Evolutionary conservation across 2,797 vertebrate species (phyloP).

Genomic region (Phaenicophaeus curvirostris): DNA sequence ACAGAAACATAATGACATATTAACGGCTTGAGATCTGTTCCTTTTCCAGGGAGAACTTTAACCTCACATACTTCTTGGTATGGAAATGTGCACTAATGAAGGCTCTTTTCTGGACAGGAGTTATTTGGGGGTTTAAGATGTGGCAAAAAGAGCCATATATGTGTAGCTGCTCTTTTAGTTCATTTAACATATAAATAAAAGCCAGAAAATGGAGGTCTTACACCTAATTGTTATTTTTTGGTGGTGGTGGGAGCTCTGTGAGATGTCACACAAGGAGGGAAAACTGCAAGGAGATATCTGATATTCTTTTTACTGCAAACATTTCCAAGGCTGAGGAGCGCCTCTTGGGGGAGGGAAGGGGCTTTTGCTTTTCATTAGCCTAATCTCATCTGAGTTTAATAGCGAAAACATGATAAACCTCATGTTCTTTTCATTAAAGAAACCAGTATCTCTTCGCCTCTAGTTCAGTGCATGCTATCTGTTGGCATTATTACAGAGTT

Average conservation of each 20-base stretch:
- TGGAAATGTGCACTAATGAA: conserved; percentile 30
- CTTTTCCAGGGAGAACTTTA: conserved; percentile 63
- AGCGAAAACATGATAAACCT: conserved; percentile 29
- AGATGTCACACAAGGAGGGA: neutral
- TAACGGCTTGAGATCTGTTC: conserved; percentile 63
- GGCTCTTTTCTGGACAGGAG: neutral
- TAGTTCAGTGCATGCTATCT: neutral
- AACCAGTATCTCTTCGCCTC: neutral
- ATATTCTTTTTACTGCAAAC: neutral
- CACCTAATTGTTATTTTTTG: neutral
- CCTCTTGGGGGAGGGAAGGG: neutral
- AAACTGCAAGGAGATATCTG: neutral
- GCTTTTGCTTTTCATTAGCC: conserved; percentile 40
- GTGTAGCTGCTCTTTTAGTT: neutral
- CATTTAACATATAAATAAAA: neutral
- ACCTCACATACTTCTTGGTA: conserved; percentile 22
- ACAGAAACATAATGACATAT: conserved; percentile 55
- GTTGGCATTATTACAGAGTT: conserved; percentile 28
- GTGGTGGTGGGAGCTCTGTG: rapidly evolving
- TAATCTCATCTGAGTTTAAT: conserved; percentile 24
- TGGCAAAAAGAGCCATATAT: neutral
- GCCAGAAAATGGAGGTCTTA: neutral
- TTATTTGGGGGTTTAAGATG: neutral
- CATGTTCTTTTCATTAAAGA: conserved; percentile 29
- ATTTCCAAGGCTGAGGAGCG: neutral